Evolutionary conservation across 2,797 vertebrate genomes (phyloP), one percentile per base, ranked within the genome.

Genomic region (Mycteria americana): DNA sequence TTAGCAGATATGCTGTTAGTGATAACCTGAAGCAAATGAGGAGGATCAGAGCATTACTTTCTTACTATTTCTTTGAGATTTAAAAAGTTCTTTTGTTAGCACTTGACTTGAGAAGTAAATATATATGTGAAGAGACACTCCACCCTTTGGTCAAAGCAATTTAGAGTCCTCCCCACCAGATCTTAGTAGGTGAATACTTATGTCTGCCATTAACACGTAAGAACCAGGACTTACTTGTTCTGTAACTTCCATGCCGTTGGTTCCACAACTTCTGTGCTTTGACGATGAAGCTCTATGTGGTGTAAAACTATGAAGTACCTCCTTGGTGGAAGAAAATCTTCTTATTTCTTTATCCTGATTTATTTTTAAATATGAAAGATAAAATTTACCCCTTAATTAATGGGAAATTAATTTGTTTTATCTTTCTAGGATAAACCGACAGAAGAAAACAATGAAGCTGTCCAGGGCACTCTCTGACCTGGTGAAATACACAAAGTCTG

Each of bases 361-460:
- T 85, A 31, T 67, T 88, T 74, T 79, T 30, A 53, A 83, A 50
- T 82, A 19, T 9, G 18, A 33, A 76, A 37, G 25, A 10, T 17
- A 28, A 76, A 24, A 18, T 30, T 73, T 69, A 11, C 5, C 9
- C 19, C 28, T 73, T 53, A 37, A 46, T 88, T n/a, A 8, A 43
- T 33, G 13, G 41, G 28, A 75, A 60, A 25, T 24, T 5, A 13
- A 46, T 69, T 70, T 41, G 8, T 54, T 89, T 80, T 69, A 2
- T 60, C 37, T 70, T 63, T 7, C 2, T 95, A 99, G 99, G 97
- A 98, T 96, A 3, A 95, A 89, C 57, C 69, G 97, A 70, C 98
- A 99, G 97, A 99, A 99, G 98, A 99, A 99, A 97, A 99, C 99
- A 25, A 99, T 99, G 99, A 99, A 99, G 96, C 97, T 99, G 68